Conservation (phyloP, 2,113 vertebrate genomes). For the Leucopternis melanops region DNA sequence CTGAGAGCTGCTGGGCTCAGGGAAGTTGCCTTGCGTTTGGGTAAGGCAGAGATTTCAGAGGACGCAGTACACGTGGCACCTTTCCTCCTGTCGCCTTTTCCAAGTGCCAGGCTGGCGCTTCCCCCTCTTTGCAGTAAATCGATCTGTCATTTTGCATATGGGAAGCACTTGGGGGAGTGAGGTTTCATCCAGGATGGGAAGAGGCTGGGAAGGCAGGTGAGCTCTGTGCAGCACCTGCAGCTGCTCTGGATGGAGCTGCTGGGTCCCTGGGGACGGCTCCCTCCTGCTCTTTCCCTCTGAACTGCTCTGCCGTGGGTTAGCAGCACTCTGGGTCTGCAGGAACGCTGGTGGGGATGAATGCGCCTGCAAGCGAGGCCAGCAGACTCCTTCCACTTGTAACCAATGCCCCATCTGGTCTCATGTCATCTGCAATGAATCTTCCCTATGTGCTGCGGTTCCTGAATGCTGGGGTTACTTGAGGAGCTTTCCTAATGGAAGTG, state of each 20-base stretch:
- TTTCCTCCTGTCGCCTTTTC: not conserved
- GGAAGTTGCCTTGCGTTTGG: fast-evolving
- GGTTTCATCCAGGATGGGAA: not conserved
- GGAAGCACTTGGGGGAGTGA: fast-evolving
- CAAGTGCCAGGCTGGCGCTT: not conserved
- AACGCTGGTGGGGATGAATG: fast-evolving
- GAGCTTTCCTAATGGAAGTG: fast-evolving
- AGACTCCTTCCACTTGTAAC: not conserved
- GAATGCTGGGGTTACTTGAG: fast-evolving
- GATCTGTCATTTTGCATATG: not conserved
- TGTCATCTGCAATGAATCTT: not conserved
- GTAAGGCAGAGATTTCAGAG: not conserved
- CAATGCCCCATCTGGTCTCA: fast-evolving
- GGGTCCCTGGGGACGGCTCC: fast-evolving
- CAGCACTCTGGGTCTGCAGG: not conserved
- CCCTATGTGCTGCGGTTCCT: fast-evolving
- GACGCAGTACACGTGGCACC: not conserved
- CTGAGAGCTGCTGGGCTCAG: fast-evolving
- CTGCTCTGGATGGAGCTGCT: fast-evolving
- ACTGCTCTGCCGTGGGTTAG: not conserved
- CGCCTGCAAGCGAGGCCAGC: fast-evolving
- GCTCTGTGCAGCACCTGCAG: fast-evolving
- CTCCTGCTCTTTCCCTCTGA: not conserved
- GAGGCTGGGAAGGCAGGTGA: not conserved
- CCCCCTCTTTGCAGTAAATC: not conserved